Conservation (phyloP, 37 sponge, comb jelly and placozoan genomes). For the Halisarca cf. caerulea region DNA sequence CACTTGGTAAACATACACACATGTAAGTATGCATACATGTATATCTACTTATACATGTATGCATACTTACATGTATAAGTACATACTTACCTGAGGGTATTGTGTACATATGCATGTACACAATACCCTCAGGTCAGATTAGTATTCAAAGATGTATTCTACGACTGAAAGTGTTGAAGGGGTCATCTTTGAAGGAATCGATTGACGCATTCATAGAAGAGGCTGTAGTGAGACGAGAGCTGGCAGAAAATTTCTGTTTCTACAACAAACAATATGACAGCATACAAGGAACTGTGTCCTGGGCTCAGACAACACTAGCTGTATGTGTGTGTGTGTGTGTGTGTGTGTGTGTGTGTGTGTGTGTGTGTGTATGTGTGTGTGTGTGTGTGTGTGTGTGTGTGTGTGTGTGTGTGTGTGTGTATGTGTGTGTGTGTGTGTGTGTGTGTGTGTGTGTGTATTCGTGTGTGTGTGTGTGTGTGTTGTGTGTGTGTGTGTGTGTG, state of each 20-base stretch:
- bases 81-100: no score
- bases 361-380: no score
- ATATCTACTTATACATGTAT: no score
- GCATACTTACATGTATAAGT: no score
- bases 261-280: constrained; percentile 60
- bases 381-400: no score
- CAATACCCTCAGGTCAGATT: constrained; percentile 29
- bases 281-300: constrained; percentile 31
- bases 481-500: not conserved
- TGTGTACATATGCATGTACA: no score
- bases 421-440: no score
- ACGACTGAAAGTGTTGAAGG: constrained; percentile 14
- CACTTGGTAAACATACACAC: no score
- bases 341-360: constrained; percentile 3
- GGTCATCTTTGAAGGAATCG: not conserved
- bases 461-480: not conserved
- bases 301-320: constrained; percentile 43
- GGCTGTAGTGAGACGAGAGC: constrained; percentile 48
- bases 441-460: no score
- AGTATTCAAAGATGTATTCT: constrained; percentile 44
- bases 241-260: constrained; percentile 59
- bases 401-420: no score
- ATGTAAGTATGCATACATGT: no score
- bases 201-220: constrained; percentile 52
- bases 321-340: not conserved